Evolutionary conservation across 2,888 invertebrate genomes (phyloP).

Genomic region (Tridacna gigas): DNA sequence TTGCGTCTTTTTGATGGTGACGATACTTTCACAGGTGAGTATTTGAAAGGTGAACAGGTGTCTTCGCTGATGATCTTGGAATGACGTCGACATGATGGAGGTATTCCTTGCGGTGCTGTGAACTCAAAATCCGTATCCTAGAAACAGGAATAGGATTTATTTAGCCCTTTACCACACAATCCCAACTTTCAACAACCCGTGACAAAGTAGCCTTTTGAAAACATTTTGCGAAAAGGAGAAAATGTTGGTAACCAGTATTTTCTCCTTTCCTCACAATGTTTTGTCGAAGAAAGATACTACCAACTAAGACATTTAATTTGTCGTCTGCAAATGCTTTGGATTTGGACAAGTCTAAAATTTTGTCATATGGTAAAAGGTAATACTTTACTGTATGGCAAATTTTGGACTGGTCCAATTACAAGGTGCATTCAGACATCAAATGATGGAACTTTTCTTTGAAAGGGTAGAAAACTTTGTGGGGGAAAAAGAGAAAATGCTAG

Average conservation of each 20-base stretch:
- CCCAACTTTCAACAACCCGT: neutral
- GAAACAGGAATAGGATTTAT: constrained; percentile 6
- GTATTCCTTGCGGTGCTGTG: constrained; percentile 74
- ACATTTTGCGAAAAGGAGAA: neutral
- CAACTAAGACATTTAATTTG: too few relatives aligned
- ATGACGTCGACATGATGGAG: constrained; percentile 69
- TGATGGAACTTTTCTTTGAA: too few relatives aligned
- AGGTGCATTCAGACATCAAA: too few relatives aligned
- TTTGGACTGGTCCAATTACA: too few relatives aligned
- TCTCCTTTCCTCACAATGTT: too few relatives aligned
- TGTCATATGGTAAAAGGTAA: too few relatives aligned
- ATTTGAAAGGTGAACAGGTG: constrained; percentile 80
- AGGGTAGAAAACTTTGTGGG: too few relatives aligned
- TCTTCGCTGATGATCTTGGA: constrained; percentile 78
- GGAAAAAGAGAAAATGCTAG: too few relatives aligned
- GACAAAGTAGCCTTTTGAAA: neutral
- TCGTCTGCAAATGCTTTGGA: too few relatives aligned
- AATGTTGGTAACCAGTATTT: neutral
- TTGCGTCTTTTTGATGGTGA: constrained; percentile 62
- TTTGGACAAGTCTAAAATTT: too few relatives aligned
- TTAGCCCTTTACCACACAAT: neutral
- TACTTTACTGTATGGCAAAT: too few relatives aligned
- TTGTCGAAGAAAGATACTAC: too few relatives aligned
- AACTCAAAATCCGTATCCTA: constrained; percentile 63
- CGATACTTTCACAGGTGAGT: constrained; percentile 76